Conservation (phyloP, 2,113 vertebrate genomes). For the Platichthys flesus region DNA sequence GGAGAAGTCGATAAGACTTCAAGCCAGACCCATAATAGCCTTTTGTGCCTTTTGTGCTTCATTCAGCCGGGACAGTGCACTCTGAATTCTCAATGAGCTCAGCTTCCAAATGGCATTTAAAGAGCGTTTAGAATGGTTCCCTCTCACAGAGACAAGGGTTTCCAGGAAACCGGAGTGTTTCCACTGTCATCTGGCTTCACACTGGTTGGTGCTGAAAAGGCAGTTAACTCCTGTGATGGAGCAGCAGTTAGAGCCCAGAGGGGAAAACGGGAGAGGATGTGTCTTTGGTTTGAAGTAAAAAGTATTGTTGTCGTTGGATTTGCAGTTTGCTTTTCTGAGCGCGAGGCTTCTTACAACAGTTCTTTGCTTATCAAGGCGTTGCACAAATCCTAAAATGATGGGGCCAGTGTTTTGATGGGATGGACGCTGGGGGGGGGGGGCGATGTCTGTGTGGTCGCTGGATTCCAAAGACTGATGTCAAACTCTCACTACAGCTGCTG, state of each 20-base stretch:
- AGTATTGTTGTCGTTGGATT: constrained; percentile 23
- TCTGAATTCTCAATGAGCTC: constrained; percentile 16
- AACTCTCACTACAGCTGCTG: constrained; percentile 44
- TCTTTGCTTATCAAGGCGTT: constrained; percentile 38
- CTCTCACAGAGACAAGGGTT: constrained; percentile 32
- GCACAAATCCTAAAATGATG: constrained; percentile 47
- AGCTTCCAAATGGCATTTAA: constrained; percentile 14
- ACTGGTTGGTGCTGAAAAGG: constrained; percentile 46
- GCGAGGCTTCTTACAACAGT: neutral
- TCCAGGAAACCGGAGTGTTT: constrained; percentile 61
- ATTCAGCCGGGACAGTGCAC: constrained; percentile 6
- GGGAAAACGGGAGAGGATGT: constrained; percentile 1
- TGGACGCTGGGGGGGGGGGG: constrained; percentile 34
- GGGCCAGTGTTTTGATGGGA: constrained; percentile 36
- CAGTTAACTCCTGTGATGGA: constrained; percentile 30
- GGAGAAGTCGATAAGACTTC: constrained; percentile 32
- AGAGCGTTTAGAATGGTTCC: constrained; percentile 17
- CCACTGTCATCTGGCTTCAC: constrained; percentile 55
- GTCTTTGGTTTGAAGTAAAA: constrained; percentile 22
- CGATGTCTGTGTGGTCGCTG: constrained; percentile 37
- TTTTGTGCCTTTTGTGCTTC: neutral
- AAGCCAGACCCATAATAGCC: constrained; percentile 16
- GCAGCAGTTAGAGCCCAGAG: constrained; percentile 4
- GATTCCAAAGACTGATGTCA: constrained; percentile 51
- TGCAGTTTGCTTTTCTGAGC: constrained; percentile 20